These are phyloP conservation scores for Epinotia bilunana DNA, from an alignment of 2,888 invertebrate species.

Conservation along the genomic window DNA sequence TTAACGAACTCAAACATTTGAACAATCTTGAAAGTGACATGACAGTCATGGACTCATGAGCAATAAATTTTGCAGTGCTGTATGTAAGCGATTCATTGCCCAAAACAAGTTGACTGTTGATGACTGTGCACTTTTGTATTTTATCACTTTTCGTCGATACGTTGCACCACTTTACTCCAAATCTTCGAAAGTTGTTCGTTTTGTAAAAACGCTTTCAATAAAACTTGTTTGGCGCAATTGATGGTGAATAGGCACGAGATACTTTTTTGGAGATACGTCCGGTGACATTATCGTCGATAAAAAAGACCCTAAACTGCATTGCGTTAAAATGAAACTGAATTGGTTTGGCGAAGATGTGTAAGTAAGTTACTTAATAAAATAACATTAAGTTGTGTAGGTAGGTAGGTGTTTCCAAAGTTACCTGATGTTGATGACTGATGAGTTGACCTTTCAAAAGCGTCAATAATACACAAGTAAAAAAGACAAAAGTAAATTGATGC, in stretches of 20 bases:
- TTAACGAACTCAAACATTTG: too few species aligned
- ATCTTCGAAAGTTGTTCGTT: conserved; percentile 50
- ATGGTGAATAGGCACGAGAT: conserved; percentile 31
- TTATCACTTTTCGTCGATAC: conserved; percentile 22
- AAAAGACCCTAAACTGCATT: conserved; percentile 28
- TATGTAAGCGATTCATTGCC: conserved; percentile 33
- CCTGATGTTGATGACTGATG: neutral
- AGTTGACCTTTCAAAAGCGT: conserved; percentile 1
- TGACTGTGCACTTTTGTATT: conserved; percentile 51
- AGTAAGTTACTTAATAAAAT: neutral
- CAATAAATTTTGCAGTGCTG: conserved; percentile 1
- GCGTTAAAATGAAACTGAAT: conserved; percentile 25
- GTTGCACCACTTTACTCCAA: conserved; percentile 51
- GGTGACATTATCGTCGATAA: conserved; percentile 25
- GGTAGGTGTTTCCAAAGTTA: neutral
- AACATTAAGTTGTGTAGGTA: neutral
- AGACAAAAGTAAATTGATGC: conserved; percentile 35
- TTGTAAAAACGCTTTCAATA: conserved; percentile 38
- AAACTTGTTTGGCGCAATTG: conserved; percentile 46
- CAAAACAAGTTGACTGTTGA: conserved; percentile 49
- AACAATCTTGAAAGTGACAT: neutral
- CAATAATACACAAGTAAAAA: conserved; percentile 24
- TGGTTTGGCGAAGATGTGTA: conserved; percentile 7
- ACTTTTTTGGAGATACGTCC: conserved; percentile 25
- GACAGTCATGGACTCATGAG: neutral